A percentile compares a stretch with the other conserved stretches of the same genome.
phyloP scores from a whole-genome alignment of 1,140 invertebrate genomes.

The Phocides pigmalion region DNA sequence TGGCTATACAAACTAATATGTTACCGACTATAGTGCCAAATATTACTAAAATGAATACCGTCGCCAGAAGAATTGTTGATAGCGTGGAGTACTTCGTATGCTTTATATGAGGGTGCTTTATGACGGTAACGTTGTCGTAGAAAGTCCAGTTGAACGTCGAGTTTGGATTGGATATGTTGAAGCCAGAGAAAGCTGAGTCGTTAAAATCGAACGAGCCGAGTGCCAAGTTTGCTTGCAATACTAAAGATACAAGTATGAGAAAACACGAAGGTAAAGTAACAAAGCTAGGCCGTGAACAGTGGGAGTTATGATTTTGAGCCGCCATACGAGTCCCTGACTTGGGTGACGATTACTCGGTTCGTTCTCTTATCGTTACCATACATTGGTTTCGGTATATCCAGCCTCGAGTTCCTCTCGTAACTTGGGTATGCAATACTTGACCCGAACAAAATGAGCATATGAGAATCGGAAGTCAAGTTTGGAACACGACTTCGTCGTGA shows the following conservation, averaged over 20 bases:
- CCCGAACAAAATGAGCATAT: slow-evolving; percentile 36
- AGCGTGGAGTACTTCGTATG: slow-evolving; percentile 73
- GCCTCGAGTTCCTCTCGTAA: slow-evolving; percentile 23
- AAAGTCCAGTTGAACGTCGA: slow-evolving; percentile 68
- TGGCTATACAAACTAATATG: slow-evolving; percentile 94
- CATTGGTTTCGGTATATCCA: slow-evolving; percentile 64
- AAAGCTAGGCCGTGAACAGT: slow-evolving; percentile 79
- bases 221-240: slow-evolving; percentile 54
- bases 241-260: slow-evolving; percentile 74
- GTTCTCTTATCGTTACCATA: slow-evolving; percentile 68
- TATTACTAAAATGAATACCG: slow-evolving; percentile 90
- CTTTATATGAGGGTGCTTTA: slow-evolving; percentile 64
- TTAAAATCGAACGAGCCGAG: slow-evolving; percentile 60
- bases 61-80: slow-evolving; percentile 87
- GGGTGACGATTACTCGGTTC: slow-evolving; percentile 64
- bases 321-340: slow-evolving; percentile 78
- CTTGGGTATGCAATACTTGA: slow-evolving; percentile 21
- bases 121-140: slow-evolving; percentile 61
- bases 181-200: slow-evolving; percentile 51
- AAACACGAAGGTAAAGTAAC: slow-evolving; percentile 82
- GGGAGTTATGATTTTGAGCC: slow-evolving; percentile 73
- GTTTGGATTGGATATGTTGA: slow-evolving; percentile 57
- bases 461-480: slow-evolving; percentile 61
- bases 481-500: slow-evolving; percentile 65
- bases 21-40: slow-evolving; percentile 94